These are phyloP conservation scores for Lontra canadensis DNA, from an alignment of 2,113 vertebrate species.

Conservation along the genomic window DNA sequence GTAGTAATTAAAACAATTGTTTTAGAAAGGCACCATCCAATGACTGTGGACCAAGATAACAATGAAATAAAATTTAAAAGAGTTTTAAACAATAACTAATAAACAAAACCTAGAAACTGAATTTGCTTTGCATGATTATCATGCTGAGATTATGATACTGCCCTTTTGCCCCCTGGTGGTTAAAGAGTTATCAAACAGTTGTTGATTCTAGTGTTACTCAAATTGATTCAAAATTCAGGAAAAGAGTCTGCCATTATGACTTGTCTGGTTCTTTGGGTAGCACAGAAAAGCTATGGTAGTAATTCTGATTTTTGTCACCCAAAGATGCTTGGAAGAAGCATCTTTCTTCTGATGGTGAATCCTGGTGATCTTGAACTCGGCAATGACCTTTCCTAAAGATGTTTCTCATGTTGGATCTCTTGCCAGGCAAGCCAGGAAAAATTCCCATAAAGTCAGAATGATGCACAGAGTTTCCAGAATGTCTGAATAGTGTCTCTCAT, in stretches of 20 bases:
- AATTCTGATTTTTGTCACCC: background rate
- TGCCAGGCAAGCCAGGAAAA: background rate
- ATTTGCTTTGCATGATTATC: background rate
- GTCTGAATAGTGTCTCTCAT: rapidly evolving
- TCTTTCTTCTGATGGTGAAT: background rate
- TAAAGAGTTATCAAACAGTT: background rate
- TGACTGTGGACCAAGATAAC: background rate
- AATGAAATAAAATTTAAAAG: background rate
- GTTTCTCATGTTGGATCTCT: background rate
- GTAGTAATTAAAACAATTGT: background rate
- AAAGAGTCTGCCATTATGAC: background rate
- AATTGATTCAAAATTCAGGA: background rate
- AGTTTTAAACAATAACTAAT: background rate
- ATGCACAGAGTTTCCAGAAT: background rate
- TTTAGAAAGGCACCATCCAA: background rate
- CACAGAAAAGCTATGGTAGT: background rate
- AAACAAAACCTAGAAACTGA: background rate
- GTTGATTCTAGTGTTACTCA: background rate
- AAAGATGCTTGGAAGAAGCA: background rate
- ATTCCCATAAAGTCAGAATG: background rate
- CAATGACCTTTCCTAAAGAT: background rate
- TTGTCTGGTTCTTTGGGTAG: rapidly evolving
- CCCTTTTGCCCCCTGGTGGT: background rate
- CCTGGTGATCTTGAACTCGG: background rate
- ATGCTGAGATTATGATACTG: background rate